phyloP scores from a whole-genome alignment of 2,888 invertebrate species.

The Pollenia angustigena region DNA sequence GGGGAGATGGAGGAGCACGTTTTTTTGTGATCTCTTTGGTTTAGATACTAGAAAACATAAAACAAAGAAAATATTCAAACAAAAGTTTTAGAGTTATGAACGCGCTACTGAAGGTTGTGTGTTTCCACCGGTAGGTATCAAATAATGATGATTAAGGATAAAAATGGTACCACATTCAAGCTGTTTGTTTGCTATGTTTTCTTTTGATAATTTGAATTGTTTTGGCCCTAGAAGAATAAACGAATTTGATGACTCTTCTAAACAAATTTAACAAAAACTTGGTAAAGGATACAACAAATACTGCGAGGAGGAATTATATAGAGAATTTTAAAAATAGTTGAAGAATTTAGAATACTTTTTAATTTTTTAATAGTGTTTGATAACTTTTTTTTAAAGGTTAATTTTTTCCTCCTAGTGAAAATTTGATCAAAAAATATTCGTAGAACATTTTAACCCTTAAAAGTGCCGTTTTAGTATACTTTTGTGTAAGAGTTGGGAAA shows the following conservation, averaged over 20 bases:
- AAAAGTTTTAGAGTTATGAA: constrained; percentile 33
- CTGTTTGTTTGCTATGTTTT: constrained; percentile 1
- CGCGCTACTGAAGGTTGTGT: constrained; percentile 50
- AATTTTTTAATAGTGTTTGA: no score
- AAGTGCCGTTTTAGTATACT: no score
- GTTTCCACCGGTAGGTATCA: constrained; percentile 5
- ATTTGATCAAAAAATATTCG: no score
- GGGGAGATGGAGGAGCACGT: neutral
- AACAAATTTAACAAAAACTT: constrained; percentile 7
- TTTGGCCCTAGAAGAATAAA: constrained; percentile 21
- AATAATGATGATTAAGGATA: constrained; percentile 58
- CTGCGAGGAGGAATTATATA: no score
- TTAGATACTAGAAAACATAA: constrained; percentile 23
- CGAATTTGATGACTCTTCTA: neutral
- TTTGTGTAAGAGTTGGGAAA: no score
- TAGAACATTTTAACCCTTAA: no score
- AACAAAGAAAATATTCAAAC: constrained; percentile 37
- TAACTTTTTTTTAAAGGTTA: no score
- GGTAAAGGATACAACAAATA: no score
- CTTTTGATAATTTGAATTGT: neutral
- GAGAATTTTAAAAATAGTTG: no score
- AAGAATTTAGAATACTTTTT: no score
- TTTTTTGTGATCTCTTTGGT: constrained; percentile 45
- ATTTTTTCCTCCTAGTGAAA: no score
- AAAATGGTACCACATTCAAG: constrained; percentile 54